Evolutionary conservation across 2,888 invertebrate genomes (phyloP), one percentile per base, ranked within the genome.

Genomic region (Flabesymbios commensalis): DNA sequence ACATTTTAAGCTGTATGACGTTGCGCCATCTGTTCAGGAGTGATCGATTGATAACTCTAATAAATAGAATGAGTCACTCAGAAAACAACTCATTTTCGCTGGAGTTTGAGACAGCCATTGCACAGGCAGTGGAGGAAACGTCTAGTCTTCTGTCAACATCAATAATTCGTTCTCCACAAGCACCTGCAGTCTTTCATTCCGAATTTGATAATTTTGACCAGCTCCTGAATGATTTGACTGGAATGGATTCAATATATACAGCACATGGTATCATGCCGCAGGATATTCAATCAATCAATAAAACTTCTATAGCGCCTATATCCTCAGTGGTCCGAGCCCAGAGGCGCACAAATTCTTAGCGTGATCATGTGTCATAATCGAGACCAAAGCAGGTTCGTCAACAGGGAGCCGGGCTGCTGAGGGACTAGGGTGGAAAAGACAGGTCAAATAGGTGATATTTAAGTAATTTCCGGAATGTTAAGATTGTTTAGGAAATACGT

Each of bases 221-320:
- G 57, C 43, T 69, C 1, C 31, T 71, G 17, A 71, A 70, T 57
- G 58, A 59, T 31, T 24, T 68, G 41, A 31, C 59, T n/a, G 67
- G 69, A 2, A 56, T 28, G 19, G 70, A 49, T 1, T 69, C 70
- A 26, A 42, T 72, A 14, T 67, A 72, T 39, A 71, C 61, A 32
- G 63, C 71, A 10, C 68, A 70, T 65, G 73, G 69, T 2, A 73
- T 71, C 22, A 71, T 72, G 72, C n/a, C 71, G 53, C 70, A 73
- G 47, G 65, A 72, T 7, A 42, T n/a, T n/a, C n/a, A n/a, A n/a
- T n/a, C n/a, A n/a, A n/a, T n/a, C n/a, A n/a, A n/a, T n/a, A n/a
- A n/a, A n/a, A n/a, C n/a, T n/a, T n/a, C n/a, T n/a, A n/a, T n/a
- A n/a, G n/a, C n/a, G n/a, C n/a, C n/a, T n/a, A n/a, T n/a, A n/a